Base-by-base conservation (phyloP, 2,797 vertebrate genomes). In the Poecilia gillii region DNA sequence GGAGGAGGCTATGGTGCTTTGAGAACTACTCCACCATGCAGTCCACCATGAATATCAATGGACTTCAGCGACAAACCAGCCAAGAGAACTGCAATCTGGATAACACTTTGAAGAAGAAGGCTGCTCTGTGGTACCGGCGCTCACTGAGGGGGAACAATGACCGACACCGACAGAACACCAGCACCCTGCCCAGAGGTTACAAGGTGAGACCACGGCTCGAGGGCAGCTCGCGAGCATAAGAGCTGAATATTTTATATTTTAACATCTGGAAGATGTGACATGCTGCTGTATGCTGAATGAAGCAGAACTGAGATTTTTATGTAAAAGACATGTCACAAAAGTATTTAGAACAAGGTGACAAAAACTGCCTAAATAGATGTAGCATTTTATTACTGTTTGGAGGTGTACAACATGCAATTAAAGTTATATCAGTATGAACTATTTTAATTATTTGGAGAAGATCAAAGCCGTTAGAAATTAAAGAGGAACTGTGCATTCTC, bases 41-140 rank as follows among this genome's bases (percentile, higher is more conserved):
- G 76, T 72, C 87, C 81, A 94, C 79, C 85, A 97, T 96, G 97
- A 97, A 96, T 89, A 91, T 95, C 72, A 94, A 92, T 81, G 85
- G 91, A 76, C 87, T 95, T 46, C 80, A 94, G 33, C 91, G 89
- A 43, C 95, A 94, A 76, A 86, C 33, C 87, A 93, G 90, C 53
- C 89, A 93, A 46, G 89, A 95, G 77, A 91, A 81, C 78, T 88
- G 76, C 85, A 53, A 91, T 66, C 28, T 78, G 68, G 96, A 96
- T 78, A 94, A 91, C 72, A 45, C 84, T 3, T 47, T 81, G 12
- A 95, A 85, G 87, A 92, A 94, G 79, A 93, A 92, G 18, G 86
- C 88, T 11, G 82, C 86, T 9, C 90, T 96, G 18, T 96, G 94
- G 93, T 91, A 93, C 91, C 77, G 91, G n/a, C 89, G 90, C 39